These are phyloP conservation scores for Poeciliopsis presidionis DNA, from an alignment of 2,797 vertebrate species.

Conservation along the genomic window DNA sequence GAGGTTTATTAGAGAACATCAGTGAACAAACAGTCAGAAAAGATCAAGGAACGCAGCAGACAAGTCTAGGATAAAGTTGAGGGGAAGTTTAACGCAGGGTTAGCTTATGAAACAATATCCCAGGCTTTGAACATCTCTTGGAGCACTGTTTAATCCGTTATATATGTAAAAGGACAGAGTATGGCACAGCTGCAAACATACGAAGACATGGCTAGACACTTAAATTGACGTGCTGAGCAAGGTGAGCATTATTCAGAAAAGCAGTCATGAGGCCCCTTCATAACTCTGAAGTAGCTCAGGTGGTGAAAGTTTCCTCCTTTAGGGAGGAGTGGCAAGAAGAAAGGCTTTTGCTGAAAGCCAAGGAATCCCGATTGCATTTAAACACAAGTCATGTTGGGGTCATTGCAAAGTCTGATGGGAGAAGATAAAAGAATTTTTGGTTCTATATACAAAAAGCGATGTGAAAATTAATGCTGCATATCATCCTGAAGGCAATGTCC, in stretches of 20 bases:
- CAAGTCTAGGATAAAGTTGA: not conserved
- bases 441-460: not conserved
- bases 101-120: not conserved
- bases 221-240: not conserved
- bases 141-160: not conserved
- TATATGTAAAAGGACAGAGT: not conserved
- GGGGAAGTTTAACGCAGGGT: not conserved
- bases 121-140: not conserved
- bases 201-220: not conserved
- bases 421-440: not conserved
- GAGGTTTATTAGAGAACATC: not conserved
- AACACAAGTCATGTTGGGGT: not conserved
- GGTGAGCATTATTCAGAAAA: not conserved
- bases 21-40: not conserved
- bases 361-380: not conserved
- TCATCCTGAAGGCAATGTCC: not conserved
- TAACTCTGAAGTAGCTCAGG: constrained; percentile 3
- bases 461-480: not conserved
- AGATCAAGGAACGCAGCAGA: not conserved
- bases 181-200: not conserved
- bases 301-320: not conserved
- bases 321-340: not conserved
- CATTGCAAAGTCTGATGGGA: not conserved
- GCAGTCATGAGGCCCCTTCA: not conserved
- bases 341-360: not conserved